phyloP scores from a whole-genome alignment of 2,113 vertebrate genomes.

The Scolopax mira region DNA sequence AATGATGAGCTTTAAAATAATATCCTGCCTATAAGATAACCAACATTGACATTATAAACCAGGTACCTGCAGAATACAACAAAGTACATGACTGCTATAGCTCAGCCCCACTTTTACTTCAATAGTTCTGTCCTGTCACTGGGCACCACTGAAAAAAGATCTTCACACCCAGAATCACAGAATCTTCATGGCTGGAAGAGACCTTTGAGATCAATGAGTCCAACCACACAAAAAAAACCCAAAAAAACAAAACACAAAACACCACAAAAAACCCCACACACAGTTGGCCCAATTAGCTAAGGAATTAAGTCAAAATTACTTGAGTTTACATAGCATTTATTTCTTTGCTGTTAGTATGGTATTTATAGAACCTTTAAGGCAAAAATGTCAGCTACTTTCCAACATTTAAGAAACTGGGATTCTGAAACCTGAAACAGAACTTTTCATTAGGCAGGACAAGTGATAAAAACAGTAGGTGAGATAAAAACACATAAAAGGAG shows the following conservation, averaged over 20 bases:
- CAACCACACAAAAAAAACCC: no score
- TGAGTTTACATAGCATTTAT: background rate
- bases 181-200: no score
- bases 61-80: background rate
- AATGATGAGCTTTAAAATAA: background rate
- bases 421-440: background rate
- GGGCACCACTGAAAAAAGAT: no score
- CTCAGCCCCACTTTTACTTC: background rate
- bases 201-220: no score
- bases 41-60: background rate
- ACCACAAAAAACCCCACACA: no score
- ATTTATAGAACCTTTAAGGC: background rate
- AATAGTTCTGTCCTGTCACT: no score
- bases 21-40: background rate
- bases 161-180: no score
- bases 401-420: background rate
- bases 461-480: background rate
- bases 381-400: background rate
- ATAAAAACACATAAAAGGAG: accelerated
- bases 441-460: background rate
- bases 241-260: no score
- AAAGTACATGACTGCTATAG: accelerated
- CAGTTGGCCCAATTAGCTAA: background rate
- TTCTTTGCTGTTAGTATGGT: background rate
- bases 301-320: background rate